These are phyloP conservation scores for Hydrochoerus hydrochaeris DNA, from an alignment of 2,113 vertebrate species.

Conservation along the genomic window DNA sequence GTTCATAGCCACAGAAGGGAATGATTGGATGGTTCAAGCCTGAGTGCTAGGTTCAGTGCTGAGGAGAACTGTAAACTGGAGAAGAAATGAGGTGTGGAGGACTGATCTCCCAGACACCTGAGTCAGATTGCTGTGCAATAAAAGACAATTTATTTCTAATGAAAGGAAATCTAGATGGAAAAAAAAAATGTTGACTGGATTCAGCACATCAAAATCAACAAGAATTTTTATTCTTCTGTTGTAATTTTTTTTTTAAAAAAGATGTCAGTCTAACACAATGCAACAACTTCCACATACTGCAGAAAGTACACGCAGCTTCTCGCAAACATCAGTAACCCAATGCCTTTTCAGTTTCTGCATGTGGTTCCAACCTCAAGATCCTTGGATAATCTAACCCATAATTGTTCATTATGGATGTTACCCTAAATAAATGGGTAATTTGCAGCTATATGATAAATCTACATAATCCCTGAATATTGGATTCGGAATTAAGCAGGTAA, in stretches of 20 bases:
- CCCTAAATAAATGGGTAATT: neutral
- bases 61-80: neutral
- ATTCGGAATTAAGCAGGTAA: neutral
- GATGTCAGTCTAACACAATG: neutral
- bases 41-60: neutral
- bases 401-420: neutral
- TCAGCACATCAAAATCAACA: neutral
- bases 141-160: neutral
- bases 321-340: neutral
- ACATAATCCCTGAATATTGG: neutral
- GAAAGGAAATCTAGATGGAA: neutral
- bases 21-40: neutral
- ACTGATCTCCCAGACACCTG: neutral
- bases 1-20: rapidly evolving
- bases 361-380: neutral
- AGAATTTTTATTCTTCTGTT: neutral
- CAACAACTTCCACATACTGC: neutral
- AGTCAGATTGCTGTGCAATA: neutral
- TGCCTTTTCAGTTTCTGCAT: neutral
- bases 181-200: neutral
- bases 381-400: neutral
- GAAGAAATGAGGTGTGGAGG: neutral
- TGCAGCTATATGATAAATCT: neutral
- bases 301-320: neutral
- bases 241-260: neutral